Percentiles rank a stretch among this genome's conserved stretches.
Conservation (phyloP, 2,113 vertebrate species). For the Paramormyrops kingsleyae region DNA sequence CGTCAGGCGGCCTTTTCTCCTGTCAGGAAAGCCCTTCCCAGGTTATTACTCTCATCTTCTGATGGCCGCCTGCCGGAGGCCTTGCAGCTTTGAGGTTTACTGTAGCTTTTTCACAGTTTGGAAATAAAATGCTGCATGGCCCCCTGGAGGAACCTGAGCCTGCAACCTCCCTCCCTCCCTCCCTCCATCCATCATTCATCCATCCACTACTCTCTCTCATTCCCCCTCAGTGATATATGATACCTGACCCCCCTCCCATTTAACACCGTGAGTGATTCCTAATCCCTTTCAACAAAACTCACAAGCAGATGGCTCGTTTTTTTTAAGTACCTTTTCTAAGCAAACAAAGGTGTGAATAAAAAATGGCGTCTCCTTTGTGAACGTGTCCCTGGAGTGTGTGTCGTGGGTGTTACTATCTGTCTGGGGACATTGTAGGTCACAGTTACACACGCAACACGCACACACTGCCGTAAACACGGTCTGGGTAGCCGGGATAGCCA, state of each 20-base stretch:
- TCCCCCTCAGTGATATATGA: background rate
- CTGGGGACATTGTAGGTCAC: background rate
- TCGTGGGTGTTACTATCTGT: background rate
- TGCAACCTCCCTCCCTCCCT: background rate
- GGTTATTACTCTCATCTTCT: background rate
- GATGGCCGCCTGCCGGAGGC: background rate
- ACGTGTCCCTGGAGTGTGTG: background rate
- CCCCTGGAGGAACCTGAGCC: background rate
- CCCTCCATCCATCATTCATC: background rate
- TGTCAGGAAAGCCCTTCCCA: background rate
- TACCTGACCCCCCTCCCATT: background rate
- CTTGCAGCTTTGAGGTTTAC: background rate
- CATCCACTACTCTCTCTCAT: background rate
- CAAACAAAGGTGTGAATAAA: background rate
- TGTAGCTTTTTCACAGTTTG: background rate
- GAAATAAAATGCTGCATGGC: background rate
- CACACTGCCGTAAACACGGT: background rate
- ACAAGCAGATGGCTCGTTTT: background rate
- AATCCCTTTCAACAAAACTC: background rate
- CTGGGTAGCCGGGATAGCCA: background rate
- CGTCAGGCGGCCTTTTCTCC: background rate
- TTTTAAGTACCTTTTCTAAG: background rate
- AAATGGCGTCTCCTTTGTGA: background rate
- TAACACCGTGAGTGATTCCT: background rate
- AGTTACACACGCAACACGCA: background rate